Base-by-base conservation (phyloP, 2,113 vertebrate genomes). In the Epinephelus fuscoguttatus region DNA sequence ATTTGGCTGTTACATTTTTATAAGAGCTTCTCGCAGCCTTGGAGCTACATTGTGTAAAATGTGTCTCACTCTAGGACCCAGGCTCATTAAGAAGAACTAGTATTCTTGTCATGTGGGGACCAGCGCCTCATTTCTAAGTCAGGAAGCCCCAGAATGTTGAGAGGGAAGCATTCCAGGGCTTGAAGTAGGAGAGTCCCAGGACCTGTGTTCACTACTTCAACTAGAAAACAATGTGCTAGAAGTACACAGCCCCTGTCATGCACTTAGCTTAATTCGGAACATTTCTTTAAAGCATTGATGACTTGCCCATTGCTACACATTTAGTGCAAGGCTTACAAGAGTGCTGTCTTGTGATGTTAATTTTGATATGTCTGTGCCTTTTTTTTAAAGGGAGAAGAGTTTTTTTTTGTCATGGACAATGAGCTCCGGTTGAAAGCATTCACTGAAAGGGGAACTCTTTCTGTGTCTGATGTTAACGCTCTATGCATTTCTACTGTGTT, bases 121-220 rank as follows among this genome's bases (percentile, higher is more conserved):
- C 60, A 64, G 85, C 9, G 17, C 53, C 59, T 91, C 85, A 88
- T 92, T 93, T 91, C 78, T 63, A 17, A 91, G 84, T 90, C 86
- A 82, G 82, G 52, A 88, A 50, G 80, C 42, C 52, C n/a, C 60
- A 55, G 75, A 81, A 89, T 85, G 80, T 78, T 80, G 81, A 89
- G 76, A 89, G 81, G 75, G 74, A 85, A 68, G 61, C 60, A 80
- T 84, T 84, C 76, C 63, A 80, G 70, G 63, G 77, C 59, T 80
- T 86, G 66, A 86, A 92, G 88, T 87, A 45, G 82, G n/a, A 78
- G 76, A 93, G 91, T 89, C 92, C 76, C 90, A 89, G 89, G 90
- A 92, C 90, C 89, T 90, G 55, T 69, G 84, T 81, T 90, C 81
- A 64, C 76, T 42, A 78, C 81, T 86, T 87, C 42, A 90, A 55